A percentile compares a stretch with the other conserved stretches of the same genome.
phyloP scores from a whole-genome alignment of 1,140 invertebrate species.

The Mycetomoellerius zeteki region DNA sequence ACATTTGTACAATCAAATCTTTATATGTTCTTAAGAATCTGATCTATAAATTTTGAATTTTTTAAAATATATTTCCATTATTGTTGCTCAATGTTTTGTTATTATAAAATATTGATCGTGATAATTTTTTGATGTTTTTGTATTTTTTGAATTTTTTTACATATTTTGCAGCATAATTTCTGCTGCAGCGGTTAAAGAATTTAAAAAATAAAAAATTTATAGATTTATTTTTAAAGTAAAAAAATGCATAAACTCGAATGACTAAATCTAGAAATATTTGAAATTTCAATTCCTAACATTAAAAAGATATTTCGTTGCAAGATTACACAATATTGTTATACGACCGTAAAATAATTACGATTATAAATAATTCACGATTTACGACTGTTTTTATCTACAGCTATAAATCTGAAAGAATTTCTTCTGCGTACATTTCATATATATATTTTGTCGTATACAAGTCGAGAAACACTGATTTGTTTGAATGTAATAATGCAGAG shows the following conservation, averaged over 20 bases:
- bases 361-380: not conserved
- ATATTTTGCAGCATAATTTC: not conserved
- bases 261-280: not conserved
- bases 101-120: not conserved
- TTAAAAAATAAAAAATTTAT: not conserved
- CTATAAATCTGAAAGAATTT: not conserved
- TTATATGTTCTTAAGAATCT: not conserved
- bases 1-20: not conserved
- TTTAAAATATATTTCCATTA: not conserved
- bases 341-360: not conserved
- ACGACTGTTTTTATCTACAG: not conserved
- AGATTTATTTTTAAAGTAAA: too few species aligned
- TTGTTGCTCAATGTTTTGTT: not conserved
- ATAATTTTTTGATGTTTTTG: not conserved
- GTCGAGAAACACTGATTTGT: not conserved
- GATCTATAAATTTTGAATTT: not conserved
- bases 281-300: not conserved
- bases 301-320: not conserved
- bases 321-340: slow-evolving; percentile 3
- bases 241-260: too few species aligned
- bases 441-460: not conserved
- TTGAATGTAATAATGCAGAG: not conserved
- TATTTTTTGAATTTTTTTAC: not conserved
- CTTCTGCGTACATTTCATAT: not conserved
- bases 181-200: not conserved